Evolutionary conservation across 1,140 invertebrate genomes (phyloP).

Genomic region (Cotesia glomerata): DNA sequence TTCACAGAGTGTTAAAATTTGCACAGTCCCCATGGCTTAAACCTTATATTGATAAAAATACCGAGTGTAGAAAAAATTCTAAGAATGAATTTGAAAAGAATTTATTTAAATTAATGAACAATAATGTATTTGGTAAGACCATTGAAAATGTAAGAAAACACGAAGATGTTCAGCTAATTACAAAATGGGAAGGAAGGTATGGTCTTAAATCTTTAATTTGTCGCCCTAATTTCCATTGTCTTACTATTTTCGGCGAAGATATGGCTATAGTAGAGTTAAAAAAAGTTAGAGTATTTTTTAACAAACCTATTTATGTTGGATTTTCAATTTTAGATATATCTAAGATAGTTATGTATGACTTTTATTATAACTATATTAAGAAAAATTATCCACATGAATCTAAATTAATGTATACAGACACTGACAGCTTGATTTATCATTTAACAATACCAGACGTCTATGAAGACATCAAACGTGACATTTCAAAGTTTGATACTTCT

Average conservation of each 20-base stretch:
- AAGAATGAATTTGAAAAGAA: conserved; percentile 62
- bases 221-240: background rate
- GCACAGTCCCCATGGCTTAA: conserved; percentile 53
- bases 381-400: background rate
- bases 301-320: background rate
- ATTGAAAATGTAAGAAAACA: conserved; percentile 32
- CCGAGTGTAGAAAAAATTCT: conserved; percentile 44
- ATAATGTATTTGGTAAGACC: no score
- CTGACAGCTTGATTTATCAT: background rate
- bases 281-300: background rate
- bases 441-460: background rate
- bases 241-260: background rate
- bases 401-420: background rate
- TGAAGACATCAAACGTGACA: no score
- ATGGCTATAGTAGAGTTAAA: background rate
- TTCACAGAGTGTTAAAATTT: background rate
- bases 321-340: background rate
- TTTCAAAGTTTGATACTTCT: background rate
- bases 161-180: no score
- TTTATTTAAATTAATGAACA: conserved; percentile 50
- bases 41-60: conserved; percentile 54
- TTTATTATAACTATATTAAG: background rate
- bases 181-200: background rate
- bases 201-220: background rate
- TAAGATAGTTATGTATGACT: background rate